Evolutionary conservation across 2,797 vertebrate genomes (phyloP), one percentile per base, ranked within the genome.

Genomic region (Cirrhinus mrigala): DNA sequence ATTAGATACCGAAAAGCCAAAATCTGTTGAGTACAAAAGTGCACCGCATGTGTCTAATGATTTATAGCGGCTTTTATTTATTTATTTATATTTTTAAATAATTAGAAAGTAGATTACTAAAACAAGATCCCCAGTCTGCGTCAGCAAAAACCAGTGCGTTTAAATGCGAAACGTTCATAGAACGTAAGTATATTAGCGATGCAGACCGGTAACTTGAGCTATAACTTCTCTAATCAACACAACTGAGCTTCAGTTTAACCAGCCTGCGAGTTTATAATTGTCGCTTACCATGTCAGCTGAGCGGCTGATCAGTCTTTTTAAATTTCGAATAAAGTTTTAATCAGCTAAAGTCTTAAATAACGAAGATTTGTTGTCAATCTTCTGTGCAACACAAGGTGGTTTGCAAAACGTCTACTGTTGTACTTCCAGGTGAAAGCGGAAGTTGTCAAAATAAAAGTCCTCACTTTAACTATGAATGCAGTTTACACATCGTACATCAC

Each of bases 201-300:
- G 8, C 9, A 27, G 14, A 27, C 46, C 24, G 50, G 27, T 12
- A 52, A 14, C 11, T 3, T 5, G 20, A 33, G 27, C 27, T n/a
- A 76, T 29, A 40, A 1, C 33, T 44, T 10, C 12, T 77, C 33
- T 15, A 58, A 0, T 16, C 44, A 40, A 64, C 22, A 37, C 27
- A 9, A 3, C 20, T 29, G 20, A 22, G 18, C 27, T 12, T 62
- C 24, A 66, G 20, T 68, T 33, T 71, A 9, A 29, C 3, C 60
- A 22, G 5, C n/a, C 20, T 14, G 2, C 1, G 6, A n/a, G 14
- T 44, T 75, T 44, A 3, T 46, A 15, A 1, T 48, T 0, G 18
- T 18, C 16, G 70, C 88, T 89, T 74, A 89, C 88, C 88, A 89
- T 89, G 20, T 56, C 40, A n/a, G 33, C n/a, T 29, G 33, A 69